A percentile compares a stretch with the other conserved stretches of the same genome.
phyloP scores from a whole-genome alignment of 2,888 invertebrate genomes.

The Strigamia maritima region DNA sequence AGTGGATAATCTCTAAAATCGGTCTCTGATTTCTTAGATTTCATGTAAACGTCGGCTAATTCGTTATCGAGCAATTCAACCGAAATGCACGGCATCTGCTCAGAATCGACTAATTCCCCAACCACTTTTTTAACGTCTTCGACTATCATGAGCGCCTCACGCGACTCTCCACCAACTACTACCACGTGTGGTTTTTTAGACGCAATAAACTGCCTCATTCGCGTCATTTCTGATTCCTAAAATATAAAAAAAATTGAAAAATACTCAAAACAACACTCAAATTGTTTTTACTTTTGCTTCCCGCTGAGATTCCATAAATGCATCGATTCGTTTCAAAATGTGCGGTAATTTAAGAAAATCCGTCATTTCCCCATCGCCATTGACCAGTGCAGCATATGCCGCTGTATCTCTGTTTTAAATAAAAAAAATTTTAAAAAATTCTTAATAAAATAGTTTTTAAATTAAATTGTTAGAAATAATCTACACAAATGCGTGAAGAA shows the following conservation, averaged over 20 bases:
- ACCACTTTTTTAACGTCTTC: slow-evolving; percentile 73
- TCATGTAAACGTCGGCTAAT: slow-evolving; percentile 83
- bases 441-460: not conserved
- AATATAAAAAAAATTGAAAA: slow-evolving; percentile 41
- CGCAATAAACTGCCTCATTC: slow-evolving; percentile 74
- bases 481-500: not conserved
- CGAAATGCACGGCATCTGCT: slow-evolving; percentile 76
- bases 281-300: slow-evolving; percentile 56
- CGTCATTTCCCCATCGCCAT: slow-evolving; percentile 84
- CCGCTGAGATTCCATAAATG: slow-evolving; percentile 66
- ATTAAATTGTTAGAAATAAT: not conserved
- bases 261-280: not conserved
- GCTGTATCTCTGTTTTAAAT: slow-evolving; percentile 55
- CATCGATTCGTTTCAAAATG: slow-evolving; percentile 75
- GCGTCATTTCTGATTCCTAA: slow-evolving; percentile 64
- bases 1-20: slow-evolving; percentile 93
- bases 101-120: slow-evolving; percentile 69
- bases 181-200: slow-evolving; percentile 92
- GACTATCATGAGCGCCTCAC: slow-evolving; percentile 77
- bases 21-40: slow-evolving; percentile 76
- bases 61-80: slow-evolving; percentile 94
- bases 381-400: slow-evolving; percentile 82
- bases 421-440: not conserved
- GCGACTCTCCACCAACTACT: slow-evolving; percentile 83
- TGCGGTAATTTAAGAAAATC: slow-evolving; percentile 86